phyloP scores from a whole-genome alignment of 2,888 invertebrate genomes.

The Pristionchus exspectatus region DNA sequence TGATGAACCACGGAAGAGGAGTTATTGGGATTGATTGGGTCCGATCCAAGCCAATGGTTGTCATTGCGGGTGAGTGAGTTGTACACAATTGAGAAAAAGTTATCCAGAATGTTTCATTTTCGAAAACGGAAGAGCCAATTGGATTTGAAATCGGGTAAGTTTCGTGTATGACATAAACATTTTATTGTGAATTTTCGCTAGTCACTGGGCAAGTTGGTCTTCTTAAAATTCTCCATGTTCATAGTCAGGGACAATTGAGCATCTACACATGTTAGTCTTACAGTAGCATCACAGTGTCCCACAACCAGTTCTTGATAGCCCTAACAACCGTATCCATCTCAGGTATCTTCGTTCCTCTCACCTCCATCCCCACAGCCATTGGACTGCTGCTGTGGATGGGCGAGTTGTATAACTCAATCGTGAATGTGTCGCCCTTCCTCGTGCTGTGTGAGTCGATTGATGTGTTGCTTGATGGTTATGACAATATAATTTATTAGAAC shows the following conservation, averaged over 20 bases:
- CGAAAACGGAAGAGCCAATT: too few species aligned
- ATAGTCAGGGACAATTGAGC: too few species aligned
- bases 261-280: neutral
- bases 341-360: conserved; percentile 74
- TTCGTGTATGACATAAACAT: too few species aligned
- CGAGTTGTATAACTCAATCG: conserved; percentile 76
- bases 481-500: neutral
- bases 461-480: neutral
- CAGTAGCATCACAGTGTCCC: too few species aligned
- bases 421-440: conserved; percentile 78
- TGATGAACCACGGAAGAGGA: conserved; percentile 69
- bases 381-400: conserved; percentile 77
- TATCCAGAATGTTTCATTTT: too few species aligned
- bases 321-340: neutral
- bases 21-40: conserved; percentile 76
- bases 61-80: conserved; percentile 67
- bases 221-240: too few species aligned
- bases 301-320: neutral
- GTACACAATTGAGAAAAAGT: too few species aligned
- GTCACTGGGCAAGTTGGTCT: too few species aligned
- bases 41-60: conserved; percentile 75
- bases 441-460: conserved; percentile 70
- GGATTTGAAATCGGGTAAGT: neutral
- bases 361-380: conserved; percentile 75
- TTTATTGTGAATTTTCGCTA: too few species aligned